Evolutionary conservation across 2,888 invertebrate genomes (phyloP), one percentile per base, ranked within the genome.

Genomic region (Tromatobia lineatoria): DNA sequence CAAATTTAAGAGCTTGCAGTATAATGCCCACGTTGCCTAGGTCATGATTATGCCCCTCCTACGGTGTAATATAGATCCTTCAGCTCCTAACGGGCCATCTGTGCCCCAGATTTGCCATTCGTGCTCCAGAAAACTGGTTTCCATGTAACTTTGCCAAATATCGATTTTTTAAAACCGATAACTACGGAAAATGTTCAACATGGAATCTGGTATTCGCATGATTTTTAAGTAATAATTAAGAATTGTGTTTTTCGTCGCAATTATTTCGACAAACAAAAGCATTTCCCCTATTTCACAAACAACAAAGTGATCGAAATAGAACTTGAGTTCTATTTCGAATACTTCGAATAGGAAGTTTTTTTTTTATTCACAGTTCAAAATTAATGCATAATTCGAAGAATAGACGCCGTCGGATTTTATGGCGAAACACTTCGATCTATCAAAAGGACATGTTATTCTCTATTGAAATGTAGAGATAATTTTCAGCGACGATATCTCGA

Each of bases 1-100:
- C 61, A 61, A 34, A 61, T 61, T 61, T 61, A n/a, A n/a, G n/a
- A 38, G 61, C 34, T 34, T 15, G 59, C 38, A 38, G 34, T 61
- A 18, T 61, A 34, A 10, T 18, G 18, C 34, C 15, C 34, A 34
- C 15, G 61, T 61, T 61, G 10, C 38, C n/a, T 29, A 18, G 61
- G 61, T 18, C 61, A 61, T 38, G 61, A 34, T 61, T 34, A 38
- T 61, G 13, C 34, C 18, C 61, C n/a, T 10, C 15, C 34, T 34
- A n/a, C n/a, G 34, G 18, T 18, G 15, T 38, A 34, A 38, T 61
- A 61, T 34, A 34, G 61, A 61, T 34, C 61, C 61, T 34, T 10
- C n/a, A 4, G 18, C 29, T 29, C 15, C 59, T 61, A 34, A 38
- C 34, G 61, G 34, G 34, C 61, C 61, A 38, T 61, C 15, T 34